Evolutionary conservation across 2,113 vertebrate species (phyloP), one percentile per base, ranked within the genome.

Genomic region (Mobula hypostoma): DNA sequence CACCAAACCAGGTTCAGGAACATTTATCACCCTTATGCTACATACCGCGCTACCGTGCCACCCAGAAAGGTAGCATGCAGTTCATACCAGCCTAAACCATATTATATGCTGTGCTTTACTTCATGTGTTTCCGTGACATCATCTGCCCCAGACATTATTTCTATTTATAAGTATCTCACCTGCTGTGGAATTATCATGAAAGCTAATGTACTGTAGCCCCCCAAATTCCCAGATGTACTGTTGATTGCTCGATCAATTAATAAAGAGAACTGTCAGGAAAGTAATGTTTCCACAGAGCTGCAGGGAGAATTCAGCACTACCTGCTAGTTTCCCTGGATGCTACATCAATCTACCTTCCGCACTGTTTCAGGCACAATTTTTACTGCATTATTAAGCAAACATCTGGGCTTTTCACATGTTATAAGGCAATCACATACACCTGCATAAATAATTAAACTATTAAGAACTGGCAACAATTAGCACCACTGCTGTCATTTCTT

Each of bases 341-440:
- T 74, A 36, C 90, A 48, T 15, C 21, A 56, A 4, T 68, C 74
- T 27, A 29, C 68, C 90, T 85, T 48, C 90, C 66, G 68, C 36
- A 48, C 36, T 74, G 36, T 74, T 74, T 74, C 74, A 32, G 24
- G 90, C 68, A 93, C 68, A 74, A 74, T 74, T 7, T 72, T 93
- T 93, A 5, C 36, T 27, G 36, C 90, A 93, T 74, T 36, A 93
- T 48, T 74, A 74, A 74, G 21, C 36, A 12, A 8, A 74, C 90
- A 74, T 93, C 90, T 93, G 90, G 90, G 32, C 24, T 36, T 48
- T 93, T 56, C n/a, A 70, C 70, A 70, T 91, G 63, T 40, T 93
- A 40, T 93, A 70, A 93, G 27, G 90, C 14, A 93, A 93, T 56
- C 8, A 48, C 7, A 0, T 48, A 72, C 88, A 40, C 68, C 63